Percentiles rank a stretch among this genome's conserved stretches.
These are phyloP conservation scores for Botia kubotai DNA, from an alignment of 2,797 vertebrate species.

Conservation along the genomic window DNA sequence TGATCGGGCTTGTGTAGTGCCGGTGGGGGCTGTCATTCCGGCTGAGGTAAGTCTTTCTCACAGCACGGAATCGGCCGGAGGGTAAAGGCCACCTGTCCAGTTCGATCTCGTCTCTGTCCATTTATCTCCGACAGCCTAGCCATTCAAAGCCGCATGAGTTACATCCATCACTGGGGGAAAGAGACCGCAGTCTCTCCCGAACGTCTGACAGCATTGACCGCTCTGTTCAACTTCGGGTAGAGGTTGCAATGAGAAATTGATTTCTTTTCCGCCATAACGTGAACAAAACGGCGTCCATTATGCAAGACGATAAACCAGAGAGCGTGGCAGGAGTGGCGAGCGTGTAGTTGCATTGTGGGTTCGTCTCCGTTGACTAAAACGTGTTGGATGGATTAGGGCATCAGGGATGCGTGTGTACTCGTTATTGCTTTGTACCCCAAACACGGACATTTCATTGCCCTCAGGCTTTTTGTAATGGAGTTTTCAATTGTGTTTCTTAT, in stretches of 20 bases:
- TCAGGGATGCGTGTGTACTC: no score
- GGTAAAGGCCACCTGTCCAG: constrained; percentile 30
- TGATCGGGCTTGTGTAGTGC: constrained; percentile 21
- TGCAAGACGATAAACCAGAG: background rate
- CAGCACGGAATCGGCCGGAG: constrained; percentile 16
- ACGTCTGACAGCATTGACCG: constrained; percentile 8
- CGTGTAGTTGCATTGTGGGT: background rate
- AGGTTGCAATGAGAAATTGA: background rate
- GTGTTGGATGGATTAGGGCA: background rate
- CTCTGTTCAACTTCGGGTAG: constrained; percentile 2
- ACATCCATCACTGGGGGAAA: constrained; percentile 13
- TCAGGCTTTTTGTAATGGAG: no score
- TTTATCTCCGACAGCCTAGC: constrained; percentile 21
- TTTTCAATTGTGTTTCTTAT: no score
- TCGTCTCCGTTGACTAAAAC: background rate
- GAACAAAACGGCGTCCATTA: background rate
- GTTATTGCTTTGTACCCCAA: no score
- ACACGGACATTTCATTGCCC: no score
- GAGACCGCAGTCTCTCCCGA: background rate
- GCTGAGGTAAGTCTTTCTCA: constrained; percentile 28
- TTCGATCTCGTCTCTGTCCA: constrained; percentile 9
- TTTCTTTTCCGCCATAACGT: background rate
- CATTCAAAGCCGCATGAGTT: constrained; percentile 10
- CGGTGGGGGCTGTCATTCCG: constrained; percentile 26
- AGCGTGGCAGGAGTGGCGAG: no score